Base-by-base conservation (phyloP, 2,888 invertebrate genomes). In the Scaptomyza cyrtandrae region DNA sequence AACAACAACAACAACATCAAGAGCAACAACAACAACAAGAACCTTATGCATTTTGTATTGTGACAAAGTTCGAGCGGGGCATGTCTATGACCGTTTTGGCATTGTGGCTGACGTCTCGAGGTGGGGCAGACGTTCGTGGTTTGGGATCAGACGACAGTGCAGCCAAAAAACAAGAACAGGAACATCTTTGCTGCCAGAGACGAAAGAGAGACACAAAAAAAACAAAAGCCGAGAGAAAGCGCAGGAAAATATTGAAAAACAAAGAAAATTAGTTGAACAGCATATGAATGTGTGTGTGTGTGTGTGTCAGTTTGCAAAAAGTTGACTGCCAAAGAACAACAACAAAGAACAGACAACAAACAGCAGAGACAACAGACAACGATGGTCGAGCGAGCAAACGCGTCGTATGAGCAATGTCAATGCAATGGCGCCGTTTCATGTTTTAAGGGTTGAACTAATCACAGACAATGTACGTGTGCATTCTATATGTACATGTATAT, bases 381-480 rank as follows among this genome's bases (percentile, higher is more conserved):
- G 14, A 48, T 45, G 48, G 71, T 58, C 54, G 63, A 29, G 44
- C 39, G 27, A 9, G 50, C 64, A 55, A 76, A 81, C 80, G 76
- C 64, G 77, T 72, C 89, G 85, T 85, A 85, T 89, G 86, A 87
- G 87, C 87, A 87, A 82, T 85, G 66, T 75, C 58, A 74, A 24
- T 75, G 78, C 75, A 69, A 78, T 78, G 66, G 67, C 67, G 75
- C 63, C 67, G 50, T 31, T 74, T 63, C 60, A 75, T 67, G 80
- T 88, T 87, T 86, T 87, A 89, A 70, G 85, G 85, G 85, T 86
- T 86, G 85, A 85, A 85, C 83, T 84, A 88, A 84, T 88, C 88
- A 84, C 81, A 84, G 86, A 82, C 82, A 78, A 71, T 29, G 29
- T 29, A 24, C 24, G 24, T 24, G 24, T 24, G 24, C 24, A 24